A percentile compares a stretch with the other conserved stretches of the same genome.
Evolutionary conservation across 2,113 vertebrate genomes (phyloP).

Genomic region (Sinocyclocheilus anshuiensis): DNA sequence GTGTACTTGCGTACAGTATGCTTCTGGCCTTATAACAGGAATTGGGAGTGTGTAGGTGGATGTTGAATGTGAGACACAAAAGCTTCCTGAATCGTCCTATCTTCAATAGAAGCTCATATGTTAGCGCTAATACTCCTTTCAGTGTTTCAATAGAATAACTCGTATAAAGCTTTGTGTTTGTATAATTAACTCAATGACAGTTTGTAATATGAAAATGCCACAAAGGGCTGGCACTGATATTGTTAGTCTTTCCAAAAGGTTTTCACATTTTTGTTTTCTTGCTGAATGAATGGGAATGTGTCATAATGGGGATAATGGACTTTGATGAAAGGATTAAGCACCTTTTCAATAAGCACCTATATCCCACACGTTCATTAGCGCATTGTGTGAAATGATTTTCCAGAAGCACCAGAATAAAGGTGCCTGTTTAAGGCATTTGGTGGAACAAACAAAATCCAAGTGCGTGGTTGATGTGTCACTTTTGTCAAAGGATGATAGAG

Average conservation of each 20-base stretch:
- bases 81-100: not conserved
- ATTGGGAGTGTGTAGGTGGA: conserved; percentile 6
- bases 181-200: conserved; percentile 26
- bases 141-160: conserved; percentile 10
- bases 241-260: conserved; percentile 31
- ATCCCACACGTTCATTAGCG: conserved; percentile 27
- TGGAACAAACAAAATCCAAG: conserved; percentile 34
- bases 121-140: not conserved
- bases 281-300: conserved; percentile 31
- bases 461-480: conserved; percentile 12
- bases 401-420: no score
- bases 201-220: conserved; percentile 2
- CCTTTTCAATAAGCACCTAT: conserved; percentile 35
- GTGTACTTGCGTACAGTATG: not conserved
- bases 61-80: not conserved
- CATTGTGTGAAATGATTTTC: conserved; percentile 12
- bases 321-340: conserved; percentile 39
- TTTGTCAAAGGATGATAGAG: not conserved
- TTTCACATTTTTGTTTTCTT: conserved; percentile 21
- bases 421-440: conserved; percentile 28
- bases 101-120: not conserved
- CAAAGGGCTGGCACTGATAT: conserved; percentile 22
- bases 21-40: conserved; percentile 2
- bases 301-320: conserved; percentile 39
- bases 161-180: conserved; percentile 2